These are phyloP conservation scores for Epinotia brunnichana DNA, from an alignment of 2,888 invertebrate genomes.

Conservation along the genomic window DNA sequence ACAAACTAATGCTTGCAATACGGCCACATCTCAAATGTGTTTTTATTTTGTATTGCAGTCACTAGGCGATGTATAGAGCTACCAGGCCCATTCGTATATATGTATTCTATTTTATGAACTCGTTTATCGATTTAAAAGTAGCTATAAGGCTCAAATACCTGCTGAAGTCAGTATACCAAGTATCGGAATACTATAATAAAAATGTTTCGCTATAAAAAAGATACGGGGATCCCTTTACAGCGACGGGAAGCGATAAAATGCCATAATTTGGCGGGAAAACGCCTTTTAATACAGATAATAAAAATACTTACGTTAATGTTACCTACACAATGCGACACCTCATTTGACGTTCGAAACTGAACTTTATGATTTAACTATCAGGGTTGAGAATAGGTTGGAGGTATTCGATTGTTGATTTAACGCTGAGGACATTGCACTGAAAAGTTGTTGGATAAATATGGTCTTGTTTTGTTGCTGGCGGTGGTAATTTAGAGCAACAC, in stretches of 20 bases:
- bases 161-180: neutral
- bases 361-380: neutral
- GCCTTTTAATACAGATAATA: constrained; percentile 40
- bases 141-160: neutral
- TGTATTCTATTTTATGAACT: too few species aligned
- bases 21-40: too few species aligned
- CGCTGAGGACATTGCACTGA: neutral
- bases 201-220: constrained; percentile 35
- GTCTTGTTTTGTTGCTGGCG: constrained; percentile 22
- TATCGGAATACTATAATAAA: constrained; percentile 36
- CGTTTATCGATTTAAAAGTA: too few species aligned
- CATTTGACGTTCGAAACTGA: neutral
- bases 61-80: too few species aligned
- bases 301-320: constrained; percentile 37
- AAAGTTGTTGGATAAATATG: constrained; percentile 1
- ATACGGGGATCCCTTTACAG: constrained; percentile 39
- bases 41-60: too few species aligned
- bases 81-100: too few species aligned
- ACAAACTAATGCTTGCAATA: too few species aligned
- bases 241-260: constrained; percentile 30
- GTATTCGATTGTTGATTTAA: constrained; percentile 5
- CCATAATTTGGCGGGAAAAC: constrained; percentile 38
- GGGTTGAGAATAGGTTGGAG: neutral
- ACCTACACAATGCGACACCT: constrained; percentile 20
- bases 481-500: neutral